phyloP scores from a whole-genome alignment of 2,888 invertebrate species.

The Cyrtodaria siliqua region DNA sequence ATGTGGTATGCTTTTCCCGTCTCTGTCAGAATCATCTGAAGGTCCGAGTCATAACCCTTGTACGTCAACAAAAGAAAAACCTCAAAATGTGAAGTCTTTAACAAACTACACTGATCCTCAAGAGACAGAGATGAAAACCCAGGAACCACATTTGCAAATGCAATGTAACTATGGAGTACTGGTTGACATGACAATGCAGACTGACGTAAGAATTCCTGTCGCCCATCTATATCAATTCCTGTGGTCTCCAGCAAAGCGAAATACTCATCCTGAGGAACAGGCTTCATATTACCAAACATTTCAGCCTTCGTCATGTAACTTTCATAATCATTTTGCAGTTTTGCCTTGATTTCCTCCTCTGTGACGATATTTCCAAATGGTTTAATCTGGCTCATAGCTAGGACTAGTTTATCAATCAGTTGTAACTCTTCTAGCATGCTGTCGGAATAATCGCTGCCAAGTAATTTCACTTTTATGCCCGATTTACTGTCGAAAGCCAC shows the following conservation, averaged over 20 bases:
- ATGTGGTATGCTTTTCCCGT: slow-evolving; percentile 64
- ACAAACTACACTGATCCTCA: slow-evolving; percentile 63
- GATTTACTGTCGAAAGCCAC: slow-evolving; percentile 17
- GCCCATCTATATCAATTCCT: slow-evolving; percentile 64
- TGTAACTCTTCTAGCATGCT: slow-evolving; percentile 36
- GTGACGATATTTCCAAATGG: slow-evolving; percentile 61
- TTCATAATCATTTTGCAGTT: slow-evolving; percentile 56
- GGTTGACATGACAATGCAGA: slow-evolving; percentile 64
- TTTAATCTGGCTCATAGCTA: slow-evolving; percentile 52
- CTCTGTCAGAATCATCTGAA: slow-evolving; percentile 64
- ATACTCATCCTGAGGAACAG: slow-evolving; percentile 63
- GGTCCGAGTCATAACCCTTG: slow-evolving; percentile 58
- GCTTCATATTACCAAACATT: slow-evolving; percentile 61
- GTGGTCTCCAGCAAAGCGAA: slow-evolving; percentile 56
- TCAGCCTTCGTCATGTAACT: slow-evolving; percentile 52
- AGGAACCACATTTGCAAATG: slow-evolving; percentile 62
- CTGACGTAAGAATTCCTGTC: slow-evolving; percentile 63
- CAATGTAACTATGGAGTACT: slow-evolving; percentile 62
- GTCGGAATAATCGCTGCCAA: slow-evolving; percentile 13
- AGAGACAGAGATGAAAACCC: slow-evolving; percentile 59
- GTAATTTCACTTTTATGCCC: slow-evolving; percentile 21
- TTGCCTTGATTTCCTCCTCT: slow-evolving; percentile 55
- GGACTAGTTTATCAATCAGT: slow-evolving; percentile 46
- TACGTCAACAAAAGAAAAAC: slow-evolving; percentile 61
- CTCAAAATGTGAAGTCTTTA: slow-evolving; percentile 65